Evolutionary conservation across 1,140 invertebrate genomes (phyloP), one percentile per base, ranked within the genome.

Genomic region (Conus ventricosus): DNA sequence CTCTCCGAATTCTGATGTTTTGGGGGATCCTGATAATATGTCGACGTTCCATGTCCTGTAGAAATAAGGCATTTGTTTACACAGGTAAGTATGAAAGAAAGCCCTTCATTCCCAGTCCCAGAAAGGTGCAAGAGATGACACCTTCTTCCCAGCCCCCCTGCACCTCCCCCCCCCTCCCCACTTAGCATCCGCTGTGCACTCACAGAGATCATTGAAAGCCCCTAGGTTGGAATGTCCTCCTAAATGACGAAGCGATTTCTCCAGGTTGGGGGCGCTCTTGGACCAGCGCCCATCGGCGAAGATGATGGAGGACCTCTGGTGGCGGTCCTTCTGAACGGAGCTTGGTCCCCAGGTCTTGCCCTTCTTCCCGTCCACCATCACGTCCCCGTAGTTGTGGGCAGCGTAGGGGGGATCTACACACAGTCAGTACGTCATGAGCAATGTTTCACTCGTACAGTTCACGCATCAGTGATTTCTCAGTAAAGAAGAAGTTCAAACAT

Each of bases 341-440:
- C 98, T 98, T 90, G 98, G 98, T 90, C 98, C 98, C 98, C 98
- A 99, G 51, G 98, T 99, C 96, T 99, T 99, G 94, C 98, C 98
- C 96, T 99, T 99, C 90, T 98, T 97, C n/a, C 98, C 98, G 96
- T 98, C 98, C 81, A 97, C 97, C 85, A 98, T 97, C 91, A 81
- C 85, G 85, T 88, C 88, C 80, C 20, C n/a, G 80, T 55, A 78
- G 55, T 60, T 55, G 23, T 71, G 67, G 13, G 71, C 54, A 20
- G 53, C 25, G 67, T 54, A 67, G 53, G 54, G 87, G 5, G 76
- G 53, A n/a, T 88, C 60, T 51, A 51, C 7, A 85, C 5, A 54
- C 13, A 54, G 4, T 20, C 67, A 39, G 39, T 39, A 39, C 3
- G 39, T 39, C 39, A 39, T 39, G 39, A 39, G 39, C 39, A 39